Evolutionary conservation across 1,140 invertebrate species (phyloP).

Genomic region (Thaumatotibia leucotreta): DNA sequence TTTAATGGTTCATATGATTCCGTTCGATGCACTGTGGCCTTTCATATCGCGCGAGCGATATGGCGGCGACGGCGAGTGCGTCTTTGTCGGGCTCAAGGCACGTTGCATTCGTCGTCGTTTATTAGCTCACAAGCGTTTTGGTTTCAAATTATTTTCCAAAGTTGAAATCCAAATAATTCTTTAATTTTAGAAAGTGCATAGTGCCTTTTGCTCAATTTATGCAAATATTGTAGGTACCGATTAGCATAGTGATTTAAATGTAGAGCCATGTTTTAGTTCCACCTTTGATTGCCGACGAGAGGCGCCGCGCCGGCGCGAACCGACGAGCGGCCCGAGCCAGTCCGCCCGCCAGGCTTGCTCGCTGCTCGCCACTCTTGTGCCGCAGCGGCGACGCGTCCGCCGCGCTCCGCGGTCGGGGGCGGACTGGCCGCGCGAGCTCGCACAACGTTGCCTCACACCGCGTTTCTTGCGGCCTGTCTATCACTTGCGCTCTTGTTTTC

Average conservation of each 20-base stretch:
- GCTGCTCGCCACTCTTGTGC: conserved; percentile 1
- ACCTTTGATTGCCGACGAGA: conserved; percentile 18
- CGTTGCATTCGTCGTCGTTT: conserved; percentile 36
- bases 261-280: conserved; percentile 28
- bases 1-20: conserved; percentile 14
- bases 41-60: neutral
- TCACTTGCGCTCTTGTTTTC: conserved; percentile 48
- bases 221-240: conserved; percentile 32
- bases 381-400: conserved; percentile 27
- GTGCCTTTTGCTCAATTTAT: conserved; percentile 65
- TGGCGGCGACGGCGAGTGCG: conserved; percentile 4
- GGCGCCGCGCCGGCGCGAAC: conserved; percentile 8
- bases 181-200: conserved; percentile 52
- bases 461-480: conserved; percentile 44
- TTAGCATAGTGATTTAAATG: conserved; percentile 32
- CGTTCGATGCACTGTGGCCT: conserved; percentile 5
- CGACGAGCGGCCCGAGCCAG: conserved; percentile 34
- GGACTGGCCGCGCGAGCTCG: conserved; percentile 39
- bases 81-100: conserved; percentile 52
- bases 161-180: conserved; percentile 42
- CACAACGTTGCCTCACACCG: conserved; percentile 68
- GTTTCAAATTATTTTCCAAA: conserved; percentile 37
- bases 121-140: conserved; percentile 13
- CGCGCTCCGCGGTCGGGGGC: conserved; percentile 14
- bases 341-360: conserved; percentile 21